Evolutionary conservation across 2,797 vertebrate species (phyloP).

Genomic region (Schizothorax lantsangensis): DNA sequence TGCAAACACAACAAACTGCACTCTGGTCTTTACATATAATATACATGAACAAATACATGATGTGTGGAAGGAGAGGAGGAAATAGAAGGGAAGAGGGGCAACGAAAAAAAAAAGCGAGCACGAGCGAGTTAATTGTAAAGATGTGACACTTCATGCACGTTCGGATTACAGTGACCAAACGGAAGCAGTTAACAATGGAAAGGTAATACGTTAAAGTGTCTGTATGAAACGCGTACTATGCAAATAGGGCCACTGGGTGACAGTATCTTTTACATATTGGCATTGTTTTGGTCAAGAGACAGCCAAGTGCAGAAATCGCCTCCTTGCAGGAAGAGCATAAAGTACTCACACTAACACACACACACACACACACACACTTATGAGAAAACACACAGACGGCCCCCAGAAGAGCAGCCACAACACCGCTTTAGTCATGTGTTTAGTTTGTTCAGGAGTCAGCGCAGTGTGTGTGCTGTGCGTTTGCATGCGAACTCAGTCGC

Average conservation of each 20-base stretch:
- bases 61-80: constrained; percentile 37
- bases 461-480: constrained; percentile 64
- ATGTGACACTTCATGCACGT: constrained; percentile 88
- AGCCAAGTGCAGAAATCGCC: constrained; percentile 83
- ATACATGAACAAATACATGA: constrained; percentile 73
- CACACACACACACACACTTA: constrained; percentile 29
- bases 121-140: constrained; percentile 83
- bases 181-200: constrained; percentile 88
- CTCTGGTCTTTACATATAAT: constrained; percentile 79
- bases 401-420: constrained; percentile 74
- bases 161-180: constrained; percentile 86
- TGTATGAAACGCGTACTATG: constrained; percentile 96
- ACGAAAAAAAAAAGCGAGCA: constrained; percentile 77
- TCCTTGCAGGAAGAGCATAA: constrained; percentile 67
- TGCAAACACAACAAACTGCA: constrained; percentile 71
- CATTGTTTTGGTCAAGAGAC: constrained; percentile 98
- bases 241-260: constrained; percentile 98
- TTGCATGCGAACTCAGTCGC: constrained; percentile 83
- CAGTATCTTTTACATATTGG: constrained; percentile 94
- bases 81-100: constrained; percentile 50
- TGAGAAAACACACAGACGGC: constrained; percentile 34
- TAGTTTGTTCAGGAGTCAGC: constrained; percentile 62
- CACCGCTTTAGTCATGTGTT: constrained; percentile 73
- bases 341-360: not conserved
- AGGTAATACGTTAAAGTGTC: constrained; percentile 93